phyloP scores from a whole-genome alignment of 2,888 invertebrate species.

The Caenorhabditis afra region DNA sequence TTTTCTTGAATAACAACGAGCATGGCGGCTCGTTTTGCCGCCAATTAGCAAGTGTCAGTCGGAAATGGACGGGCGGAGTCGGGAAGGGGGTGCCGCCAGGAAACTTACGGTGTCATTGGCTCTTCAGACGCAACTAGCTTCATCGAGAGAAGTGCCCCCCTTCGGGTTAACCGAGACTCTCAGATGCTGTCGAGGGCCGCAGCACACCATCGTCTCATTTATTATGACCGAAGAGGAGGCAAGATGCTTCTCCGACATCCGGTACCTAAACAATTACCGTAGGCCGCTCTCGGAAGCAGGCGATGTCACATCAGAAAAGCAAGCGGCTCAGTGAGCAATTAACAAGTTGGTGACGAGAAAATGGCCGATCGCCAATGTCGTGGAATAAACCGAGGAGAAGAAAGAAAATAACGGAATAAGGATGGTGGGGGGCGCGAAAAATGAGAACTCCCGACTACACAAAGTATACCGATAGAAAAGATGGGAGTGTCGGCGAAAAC shows the following conservation, averaged over 20 bases:
- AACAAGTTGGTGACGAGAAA: constrained; percentile 52
- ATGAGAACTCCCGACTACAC: neutral
- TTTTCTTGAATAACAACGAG: constrained; percentile 49
- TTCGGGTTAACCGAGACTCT: constrained; percentile 13
- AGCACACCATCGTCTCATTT: constrained; percentile 59
- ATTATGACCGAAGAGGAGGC: constrained; percentile 47
- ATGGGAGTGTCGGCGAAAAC: constrained; percentile 14
- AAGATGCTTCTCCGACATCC: constrained; percentile 21
- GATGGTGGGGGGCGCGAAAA: neutral
- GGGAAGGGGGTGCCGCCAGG: constrained; percentile 28
- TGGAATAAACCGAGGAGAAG: constrained; percentile 17
- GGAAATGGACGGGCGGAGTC: constrained; percentile 15
- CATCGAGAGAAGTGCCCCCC: constrained; percentile 21
- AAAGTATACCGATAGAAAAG: neutral
- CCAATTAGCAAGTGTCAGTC: constrained; percentile 51
- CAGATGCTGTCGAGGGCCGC: constrained; percentile 34
- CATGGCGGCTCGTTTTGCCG: constrained; percentile 52
- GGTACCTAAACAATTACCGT: constrained; percentile 59
- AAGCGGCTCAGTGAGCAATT: constrained; percentile 44
- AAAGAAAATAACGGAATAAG: neutral
- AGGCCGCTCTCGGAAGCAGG: constrained; percentile 12
- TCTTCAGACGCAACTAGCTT: constrained; percentile 51
- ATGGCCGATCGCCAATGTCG: constrained; percentile 27
- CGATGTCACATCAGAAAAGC: constrained; percentile 44
- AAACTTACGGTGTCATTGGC: constrained; percentile 58